Base-by-base conservation (phyloP, 1,140 invertebrate genomes). In the Ooceraea biroi region DNA sequence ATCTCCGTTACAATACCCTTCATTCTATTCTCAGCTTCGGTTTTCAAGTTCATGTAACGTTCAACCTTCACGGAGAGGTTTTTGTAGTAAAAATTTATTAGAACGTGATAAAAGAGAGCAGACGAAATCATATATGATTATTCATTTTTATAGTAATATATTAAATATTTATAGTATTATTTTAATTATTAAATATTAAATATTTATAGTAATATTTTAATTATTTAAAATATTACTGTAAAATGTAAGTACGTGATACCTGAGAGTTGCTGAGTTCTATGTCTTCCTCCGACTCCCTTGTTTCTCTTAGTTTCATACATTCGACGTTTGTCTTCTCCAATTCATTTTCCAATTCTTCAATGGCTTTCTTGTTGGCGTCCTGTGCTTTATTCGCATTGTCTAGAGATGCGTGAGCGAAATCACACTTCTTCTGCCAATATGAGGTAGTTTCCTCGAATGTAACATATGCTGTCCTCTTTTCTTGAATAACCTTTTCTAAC, bases 31-130 rank as follows among this genome's bases (percentile, higher is more conserved):
- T 97, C 97, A 36, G 97, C 98, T 94, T 98, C 96, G 93, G 98
- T 97, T 94, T 99, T 99, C 71, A 99, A 94, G 46, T 96, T 95
- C 92, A 98, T 97, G 94, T 99, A 99, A 93, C 99, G 97, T 86
- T 96, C 95, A 27, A 98, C 96, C 97, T 97, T 91, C 7, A 7
- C 36, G 7, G 85, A 87, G 73, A 58, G 30, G 68, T 74, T 14
- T 25, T 76, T 74, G 12, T 71, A 57, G 68, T 25, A 48, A 60
- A 74, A 61, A 25, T 69, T 57, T 80, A 27, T 50, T 52, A 57
- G 11, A 65, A 22, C n/a, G 25, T 48, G n/a, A 41, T 52, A 44
- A 66, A 73, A 48, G 10, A 22, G 17, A 66, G n/a, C 36, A 61
- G 48, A 55, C 3, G 58, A 57, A 50, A 27, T 11, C n/a, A n/a